Percentiles rank a stretch among this genome's conserved stretches.
phyloP scores from a whole-genome alignment of 2,797 vertebrate genomes.

The Acridotheres tristis region DNA sequence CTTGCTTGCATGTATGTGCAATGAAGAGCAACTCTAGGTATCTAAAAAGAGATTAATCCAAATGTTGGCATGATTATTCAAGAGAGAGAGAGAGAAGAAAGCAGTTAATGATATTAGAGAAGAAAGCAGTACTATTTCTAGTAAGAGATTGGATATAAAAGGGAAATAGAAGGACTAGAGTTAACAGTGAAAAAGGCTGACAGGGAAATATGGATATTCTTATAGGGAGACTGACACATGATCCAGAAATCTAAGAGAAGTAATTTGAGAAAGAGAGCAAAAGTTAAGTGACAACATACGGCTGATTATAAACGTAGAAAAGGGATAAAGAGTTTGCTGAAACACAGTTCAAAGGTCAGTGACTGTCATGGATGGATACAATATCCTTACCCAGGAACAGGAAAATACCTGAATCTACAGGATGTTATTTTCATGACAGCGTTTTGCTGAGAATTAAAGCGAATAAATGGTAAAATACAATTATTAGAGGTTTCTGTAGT shows the following conservation, averaged over 20 bases:
- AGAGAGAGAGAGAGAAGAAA: neutral
- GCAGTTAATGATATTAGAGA: neutral
- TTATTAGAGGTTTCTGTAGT: neutral
- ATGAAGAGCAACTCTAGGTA: neutral
- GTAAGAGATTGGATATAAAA: neutral
- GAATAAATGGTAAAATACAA: neutral
- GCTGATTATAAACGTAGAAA: neutral
- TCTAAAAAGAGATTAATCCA: neutral
- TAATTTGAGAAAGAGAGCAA: neutral
- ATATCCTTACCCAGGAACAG: neutral
- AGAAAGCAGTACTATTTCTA: neutral
- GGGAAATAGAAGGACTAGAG: neutral
- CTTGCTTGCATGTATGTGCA: neutral
- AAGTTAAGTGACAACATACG: neutral
- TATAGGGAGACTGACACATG: neutral
- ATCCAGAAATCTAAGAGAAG: neutral
- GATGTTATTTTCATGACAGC: neutral
- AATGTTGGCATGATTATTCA: neutral
- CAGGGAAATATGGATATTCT: neutral
- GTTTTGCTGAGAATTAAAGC: neutral
- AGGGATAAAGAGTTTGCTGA: neutral
- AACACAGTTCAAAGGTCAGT: neutral
- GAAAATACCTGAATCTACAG: neutral
- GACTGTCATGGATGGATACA: neutral
- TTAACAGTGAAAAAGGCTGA: neutral